These are phyloP conservation scores for Chionodraco myersi DNA, from an alignment of 2,113 vertebrate species.

Conservation along the genomic window DNA sequence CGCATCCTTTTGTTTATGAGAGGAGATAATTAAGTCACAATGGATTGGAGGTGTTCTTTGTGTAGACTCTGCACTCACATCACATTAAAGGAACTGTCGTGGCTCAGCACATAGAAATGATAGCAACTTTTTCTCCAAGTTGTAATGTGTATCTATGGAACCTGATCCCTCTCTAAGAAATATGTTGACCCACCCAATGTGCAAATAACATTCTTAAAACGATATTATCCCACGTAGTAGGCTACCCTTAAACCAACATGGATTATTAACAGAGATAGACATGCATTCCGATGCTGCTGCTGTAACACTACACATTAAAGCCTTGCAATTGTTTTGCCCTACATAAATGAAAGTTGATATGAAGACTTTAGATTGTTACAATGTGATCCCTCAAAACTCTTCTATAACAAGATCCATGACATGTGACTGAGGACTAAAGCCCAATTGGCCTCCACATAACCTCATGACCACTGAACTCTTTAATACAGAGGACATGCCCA, in stretches of 20 bases:
- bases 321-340: neutral
- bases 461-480: constrained; percentile 31
- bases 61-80: constrained; percentile 10
- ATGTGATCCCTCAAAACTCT: neutral
- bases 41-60: neutral
- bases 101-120: neutral
- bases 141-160: constrained; percentile 1
- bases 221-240: neutral
- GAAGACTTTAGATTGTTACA: neutral
- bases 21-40: neutral
- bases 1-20: neutral
- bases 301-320: neutral
- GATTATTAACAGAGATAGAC: constrained; percentile 1
- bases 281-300: neutral
- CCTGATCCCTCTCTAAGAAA: neutral
- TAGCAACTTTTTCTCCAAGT: neutral
- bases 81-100: neutral
- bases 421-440: constrained; percentile 37
- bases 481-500: neutral
- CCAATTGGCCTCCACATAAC: constrained; percentile 17
- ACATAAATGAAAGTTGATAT: neutral
- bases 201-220: constrained; percentile 24
- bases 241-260: constrained; percentile 13
- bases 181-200: constrained; percentile 27
- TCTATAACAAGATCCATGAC: constrained; percentile 2